Evolutionary conservation across 2,797 vertebrate genomes (phyloP).

Genomic region (Enteromius fasciolatus): DNA sequence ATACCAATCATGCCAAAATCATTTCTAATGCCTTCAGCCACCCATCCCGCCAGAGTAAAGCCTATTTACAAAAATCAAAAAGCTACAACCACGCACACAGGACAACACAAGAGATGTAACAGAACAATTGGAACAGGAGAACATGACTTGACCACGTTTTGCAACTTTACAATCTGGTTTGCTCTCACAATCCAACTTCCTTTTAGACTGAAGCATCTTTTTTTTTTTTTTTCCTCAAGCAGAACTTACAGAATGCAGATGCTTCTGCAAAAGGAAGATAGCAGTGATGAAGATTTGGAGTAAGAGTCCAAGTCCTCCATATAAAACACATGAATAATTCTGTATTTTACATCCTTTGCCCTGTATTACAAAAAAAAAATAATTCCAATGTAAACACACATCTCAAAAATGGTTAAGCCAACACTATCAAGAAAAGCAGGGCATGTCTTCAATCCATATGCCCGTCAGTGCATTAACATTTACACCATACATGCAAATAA

Average conservation of each 20-base stretch:
- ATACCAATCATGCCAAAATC: constrained; percentile 19
- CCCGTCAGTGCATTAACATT: constrained; percentile 56
- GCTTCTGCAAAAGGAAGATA: constrained; percentile 6
- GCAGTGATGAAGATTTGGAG: constrained; percentile 4
- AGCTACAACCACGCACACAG: constrained; percentile 58
- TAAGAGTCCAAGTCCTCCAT: constrained; percentile 7
- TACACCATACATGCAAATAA: constrained; percentile 55
- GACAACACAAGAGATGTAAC: constrained; percentile 58
- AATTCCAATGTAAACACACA: constrained; percentile 18
- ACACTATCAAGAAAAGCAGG: constrained; percentile 51
- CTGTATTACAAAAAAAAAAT: not conserved
- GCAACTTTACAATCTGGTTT: constrained; percentile 51
- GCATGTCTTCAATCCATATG: constrained; percentile 39
- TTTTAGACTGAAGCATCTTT: constrained; percentile 2
- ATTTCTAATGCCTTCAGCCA: constrained; percentile 30
- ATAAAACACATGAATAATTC: constrained; percentile 18
- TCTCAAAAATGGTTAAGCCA: constrained; percentile 41
- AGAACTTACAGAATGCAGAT: not conserved
- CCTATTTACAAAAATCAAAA: constrained; percentile 53
- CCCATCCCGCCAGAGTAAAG: constrained; percentile 46
- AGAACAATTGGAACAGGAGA: constrained; percentile 55
- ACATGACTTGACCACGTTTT: constrained; percentile 60
- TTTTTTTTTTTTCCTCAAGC: not conserved
- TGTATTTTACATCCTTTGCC: constrained; percentile 26
- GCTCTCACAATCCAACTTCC: not conserved